Evolutionary conservation across 2,888 invertebrate species (phyloP), one percentile per base, ranked within the genome.

Genomic region (Pseudoips prasinana): DNA sequence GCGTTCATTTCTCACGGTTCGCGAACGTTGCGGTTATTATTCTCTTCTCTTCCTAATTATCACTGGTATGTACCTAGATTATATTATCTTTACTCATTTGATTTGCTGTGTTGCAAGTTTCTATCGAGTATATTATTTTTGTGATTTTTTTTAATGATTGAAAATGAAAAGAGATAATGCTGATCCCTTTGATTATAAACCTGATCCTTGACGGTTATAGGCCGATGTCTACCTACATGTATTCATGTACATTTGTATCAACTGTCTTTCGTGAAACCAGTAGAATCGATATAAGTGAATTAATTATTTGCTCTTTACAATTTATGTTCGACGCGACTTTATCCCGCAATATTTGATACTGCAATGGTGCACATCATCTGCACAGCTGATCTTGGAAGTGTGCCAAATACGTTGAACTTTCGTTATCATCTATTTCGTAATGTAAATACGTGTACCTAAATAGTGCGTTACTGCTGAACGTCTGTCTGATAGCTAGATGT

Each of bases 1-100:
- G 82, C 79, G 72, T 76, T 74, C 77, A 72, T 79, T 81, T 83
- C 78, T 74, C 78, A 79, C 78, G 76, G 73, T 73, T 73, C 73
- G 73, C 66, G 58, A 74, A 64, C 64, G 67, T 73, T 73, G 73
- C 61, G 60, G 61, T 70, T 71, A 66, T 62, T 64, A 52, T 56
- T 68, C 57, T 55, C 58, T 52, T 54, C 53, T 56, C 48, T 58
- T 58, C 60, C 35, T 47, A 34, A 31, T 45, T 58, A 46, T 57
- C 60, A 54, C 52, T 58, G 74, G 82, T 83, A 70, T 74, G 83
- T 76, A 29, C 19, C 10, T 29, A 33, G 32, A 55, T 45, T 42
- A 32, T 31, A 39, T 37, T 36, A 33, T 20, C 36, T 29, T 25
- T 28, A 14, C 14, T 14, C 2, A 3, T 14, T 8, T 14, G 31